A percentile compares a stretch with the other conserved stretches of the same genome.
Evolutionary conservation across 2,113 vertebrate species (phyloP).

Genomic region (chimpanzee (Pan troglodytes)): DNA sequence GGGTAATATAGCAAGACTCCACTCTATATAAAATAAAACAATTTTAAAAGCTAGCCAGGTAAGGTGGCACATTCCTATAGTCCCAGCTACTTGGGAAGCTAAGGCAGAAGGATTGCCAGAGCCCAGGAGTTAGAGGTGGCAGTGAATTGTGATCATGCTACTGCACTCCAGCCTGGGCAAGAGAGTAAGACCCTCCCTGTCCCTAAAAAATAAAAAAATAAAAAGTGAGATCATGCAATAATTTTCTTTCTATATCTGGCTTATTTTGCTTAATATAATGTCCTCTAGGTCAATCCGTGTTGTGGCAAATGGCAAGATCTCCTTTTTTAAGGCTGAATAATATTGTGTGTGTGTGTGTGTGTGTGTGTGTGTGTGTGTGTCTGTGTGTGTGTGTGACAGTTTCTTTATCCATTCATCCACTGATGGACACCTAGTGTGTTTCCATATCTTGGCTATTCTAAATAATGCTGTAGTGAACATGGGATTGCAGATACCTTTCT

Average conservation of each 20-base stretch:
- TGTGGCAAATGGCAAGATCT: not conserved
- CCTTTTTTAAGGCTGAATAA: not conserved
- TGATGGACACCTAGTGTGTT: not conserved
- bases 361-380: not conserved
- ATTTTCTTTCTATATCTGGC: not conserved
- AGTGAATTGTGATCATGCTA: too few species aligned
- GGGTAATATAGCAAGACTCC: too few species aligned
- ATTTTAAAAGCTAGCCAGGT: too few species aligned
- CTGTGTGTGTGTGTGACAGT: not conserved
- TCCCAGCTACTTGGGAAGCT: too few species aligned
- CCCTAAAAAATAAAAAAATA: too few species aligned
- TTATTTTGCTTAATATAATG: not conserved
- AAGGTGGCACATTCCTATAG: too few species aligned
- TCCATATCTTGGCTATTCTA: not conserved
- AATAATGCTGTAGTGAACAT: not conserved
- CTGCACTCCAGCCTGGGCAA: too few species aligned
- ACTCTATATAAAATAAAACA: too few species aligned
- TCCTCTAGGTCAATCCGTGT: not conserved
- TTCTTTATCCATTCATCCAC: not conserved
- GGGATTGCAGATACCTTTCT: not conserved
- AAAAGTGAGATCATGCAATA: not conserved
- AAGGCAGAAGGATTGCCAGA: too few species aligned
- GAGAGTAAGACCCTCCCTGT: too few species aligned
- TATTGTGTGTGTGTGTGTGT: not conserved
- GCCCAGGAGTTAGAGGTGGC: too few species aligned